Evolutionary conservation across 92 coral and sea anemone genomes (phyloP).

Genomic region (Siderastrea radians): DNA sequence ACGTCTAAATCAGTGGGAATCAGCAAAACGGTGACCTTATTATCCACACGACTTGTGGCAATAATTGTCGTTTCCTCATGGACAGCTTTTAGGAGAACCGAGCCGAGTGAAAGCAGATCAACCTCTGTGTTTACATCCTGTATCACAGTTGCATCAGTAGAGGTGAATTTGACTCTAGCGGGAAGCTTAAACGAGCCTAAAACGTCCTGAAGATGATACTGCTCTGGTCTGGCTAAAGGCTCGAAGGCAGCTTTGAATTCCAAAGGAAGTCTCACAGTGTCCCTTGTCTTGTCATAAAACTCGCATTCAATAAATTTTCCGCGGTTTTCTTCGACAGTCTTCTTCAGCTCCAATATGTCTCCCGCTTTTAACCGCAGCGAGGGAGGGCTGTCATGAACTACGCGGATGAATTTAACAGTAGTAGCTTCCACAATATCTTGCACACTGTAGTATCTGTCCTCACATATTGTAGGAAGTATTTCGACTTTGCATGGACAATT

Average conservation of each 20-base stretch:
- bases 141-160: conserved; percentile 10
- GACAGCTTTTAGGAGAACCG: conserved; percentile 53
- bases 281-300: conserved; percentile 25
- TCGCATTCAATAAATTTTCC: conserved; percentile 37
- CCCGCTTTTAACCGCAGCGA: too few relatives aligned
- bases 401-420: too few relatives aligned
- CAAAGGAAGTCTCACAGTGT: conserved; percentile 46
- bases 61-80: conserved; percentile 35
- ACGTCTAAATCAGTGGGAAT: conserved; percentile 60
- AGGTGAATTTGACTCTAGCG: conserved; percentile 44
- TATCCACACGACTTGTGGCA: conserved; percentile 49
- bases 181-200: conserved; percentile 41
- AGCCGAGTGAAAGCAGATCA: conserved; percentile 47
- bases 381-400: too few relatives aligned
- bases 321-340: conserved; percentile 24
- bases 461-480: too few relatives aligned
- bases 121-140: neutral
- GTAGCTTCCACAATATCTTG: too few relatives aligned
- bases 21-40: conserved; percentile 43
- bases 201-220: conserved; percentile 30
- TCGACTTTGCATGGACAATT: too few relatives aligned
- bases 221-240: neutral
- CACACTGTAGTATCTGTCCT: too few relatives aligned
- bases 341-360: too few relatives aligned
- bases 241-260: conserved; percentile 50